A percentile compares a stretch with the other conserved stretches of the same genome.
Conservation (phyloP, 2,888 invertebrate species). For the Hyalella azteca region DNA sequence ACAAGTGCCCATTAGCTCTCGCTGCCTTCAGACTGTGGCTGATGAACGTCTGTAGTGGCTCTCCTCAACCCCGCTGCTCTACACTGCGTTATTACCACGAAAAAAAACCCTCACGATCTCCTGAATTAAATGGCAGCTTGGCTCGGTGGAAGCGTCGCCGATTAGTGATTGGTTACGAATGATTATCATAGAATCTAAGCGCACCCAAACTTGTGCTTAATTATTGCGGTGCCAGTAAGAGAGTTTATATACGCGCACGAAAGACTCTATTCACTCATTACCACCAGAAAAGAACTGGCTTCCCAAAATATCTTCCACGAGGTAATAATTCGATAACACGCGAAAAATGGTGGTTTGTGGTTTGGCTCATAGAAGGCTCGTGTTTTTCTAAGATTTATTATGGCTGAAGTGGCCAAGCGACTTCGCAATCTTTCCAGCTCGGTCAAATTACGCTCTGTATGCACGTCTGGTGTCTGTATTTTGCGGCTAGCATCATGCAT, state of each 20-base stretch:
- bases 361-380: background rate
- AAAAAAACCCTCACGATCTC: slow-evolving; percentile 20
- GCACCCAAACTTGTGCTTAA: background rate
- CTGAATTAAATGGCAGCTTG: slow-evolving; percentile 33
- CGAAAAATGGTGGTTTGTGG: too few relatives aligned
- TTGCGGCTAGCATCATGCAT: too few relatives aligned
- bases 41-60: background rate
- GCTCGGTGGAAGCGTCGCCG: slow-evolving; percentile 24
- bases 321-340: background rate
- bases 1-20: background rate
- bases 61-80: background rate
- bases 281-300: background rate
- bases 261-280: background rate
- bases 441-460: too few relatives aligned
- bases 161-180: slow-evolving; percentile 30
- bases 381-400: background rate
- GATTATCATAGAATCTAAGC: slow-evolving; percentile 20
- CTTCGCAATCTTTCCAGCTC: too few relatives aligned
- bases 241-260: background rate
- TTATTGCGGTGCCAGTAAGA: background rate
- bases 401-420: too few relatives aligned
- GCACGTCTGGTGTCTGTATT: too few relatives aligned
- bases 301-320: background rate
- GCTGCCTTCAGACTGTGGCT: slow-evolving; percentile 24
- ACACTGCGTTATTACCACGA: slow-evolving; percentile 8